A percentile compares a stretch with the other conserved stretches of the same genome.
Evolutionary conservation across 1,140 invertebrate genomes (phyloP).

Genomic region (Drosophila navojoa): DNA sequence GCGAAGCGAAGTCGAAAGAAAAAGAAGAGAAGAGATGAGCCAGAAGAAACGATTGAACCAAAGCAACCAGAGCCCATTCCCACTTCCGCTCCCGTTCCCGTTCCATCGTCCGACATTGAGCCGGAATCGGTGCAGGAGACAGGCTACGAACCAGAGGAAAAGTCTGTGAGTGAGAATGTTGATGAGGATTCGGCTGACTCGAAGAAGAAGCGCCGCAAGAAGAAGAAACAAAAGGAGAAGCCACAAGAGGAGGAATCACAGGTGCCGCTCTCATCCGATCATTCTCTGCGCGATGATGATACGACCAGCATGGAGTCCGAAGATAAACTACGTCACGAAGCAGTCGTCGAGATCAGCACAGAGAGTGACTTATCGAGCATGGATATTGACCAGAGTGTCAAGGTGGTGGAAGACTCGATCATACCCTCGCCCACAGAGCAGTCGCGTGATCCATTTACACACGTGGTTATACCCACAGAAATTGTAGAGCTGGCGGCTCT

Average conservation of each 20-base stretch:
- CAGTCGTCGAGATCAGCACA: constrained; percentile 66
- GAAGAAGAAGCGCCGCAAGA: constrained; percentile 5
- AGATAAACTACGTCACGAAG: constrained; percentile 61
- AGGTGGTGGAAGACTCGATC: constrained; percentile 87
- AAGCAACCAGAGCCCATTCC: constrained; percentile 46
- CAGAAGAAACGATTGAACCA: constrained; percentile 29
- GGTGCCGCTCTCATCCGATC: constrained; percentile 78
- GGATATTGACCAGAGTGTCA: constrained; percentile 86
- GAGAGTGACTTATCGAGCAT: constrained; percentile 81
- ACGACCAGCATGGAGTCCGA: constrained; percentile 45
- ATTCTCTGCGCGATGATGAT: constrained; percentile 32
- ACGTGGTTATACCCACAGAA: constrained; percentile 86
- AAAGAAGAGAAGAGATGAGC: constrained; percentile 82
- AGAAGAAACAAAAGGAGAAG: constrained; percentile 50
- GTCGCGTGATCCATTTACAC: constrained; percentile 76
- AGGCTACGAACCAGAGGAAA: constrained; percentile 86
- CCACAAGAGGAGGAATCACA: constrained; percentile 83
- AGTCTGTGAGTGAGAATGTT: constrained; percentile 79
- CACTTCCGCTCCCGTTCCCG: neutral
- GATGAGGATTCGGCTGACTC: constrained; percentile 68
- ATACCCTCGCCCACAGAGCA: constrained; percentile 72
- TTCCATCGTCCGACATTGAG: constrained; percentile 37
- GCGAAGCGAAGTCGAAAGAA: constrained; percentile 83
- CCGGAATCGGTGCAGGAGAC: constrained; percentile 63
- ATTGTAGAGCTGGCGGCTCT: constrained; percentile 86